Evolutionary conservation across 2,797 vertebrate genomes (phyloP), one percentile per base, ranked within the genome.

Genomic region (Gymnothorax reevesii): DNA sequence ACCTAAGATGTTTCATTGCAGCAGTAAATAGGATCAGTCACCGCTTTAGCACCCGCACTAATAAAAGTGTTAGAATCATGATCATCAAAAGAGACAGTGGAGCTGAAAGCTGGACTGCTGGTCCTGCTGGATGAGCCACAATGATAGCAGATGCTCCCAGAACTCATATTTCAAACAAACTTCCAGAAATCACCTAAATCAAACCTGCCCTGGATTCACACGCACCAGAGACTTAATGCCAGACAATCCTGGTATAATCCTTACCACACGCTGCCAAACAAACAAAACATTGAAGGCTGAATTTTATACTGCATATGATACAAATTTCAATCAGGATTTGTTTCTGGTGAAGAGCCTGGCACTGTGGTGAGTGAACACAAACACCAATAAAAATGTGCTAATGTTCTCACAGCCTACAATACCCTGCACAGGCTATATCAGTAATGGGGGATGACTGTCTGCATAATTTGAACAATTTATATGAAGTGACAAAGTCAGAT

Each of bases 1-100:
- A 33, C 59, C 57, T 73, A 52, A 83, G 52, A 3, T 42, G 15
- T 55, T 79, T 62, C 86, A 55, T 87, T 57, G 84, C 66, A 86
- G 57, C 66, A 71, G 64, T 82, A 69, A 85, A 33, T 71, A 87
- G 22, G 25, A 75, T 49, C 64, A 60, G 12, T 17, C 52, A 62
- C 33, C 79, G 66, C 71, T 52, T 20, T 57, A 8, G 49, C 25
- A 2, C 49, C 13, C 22, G 60, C 25, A 66, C 79, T 57, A 84
- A 62, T 57, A 71, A 84, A 62, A 55, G 49, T 62, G 73, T 60
- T 2, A n/a, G 33, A 82, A 80, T 57, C 55, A 13, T 52, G 9
- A 73, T 71, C 49, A 84, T 84, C 42, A 55, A 73, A 84, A 66
- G 54, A 49, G 8, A 84, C 54, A 25, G 15, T 22, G 66, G 8